phyloP scores from a whole-genome alignment of 2,888 invertebrate genomes.

The Helleia helle region DNA sequence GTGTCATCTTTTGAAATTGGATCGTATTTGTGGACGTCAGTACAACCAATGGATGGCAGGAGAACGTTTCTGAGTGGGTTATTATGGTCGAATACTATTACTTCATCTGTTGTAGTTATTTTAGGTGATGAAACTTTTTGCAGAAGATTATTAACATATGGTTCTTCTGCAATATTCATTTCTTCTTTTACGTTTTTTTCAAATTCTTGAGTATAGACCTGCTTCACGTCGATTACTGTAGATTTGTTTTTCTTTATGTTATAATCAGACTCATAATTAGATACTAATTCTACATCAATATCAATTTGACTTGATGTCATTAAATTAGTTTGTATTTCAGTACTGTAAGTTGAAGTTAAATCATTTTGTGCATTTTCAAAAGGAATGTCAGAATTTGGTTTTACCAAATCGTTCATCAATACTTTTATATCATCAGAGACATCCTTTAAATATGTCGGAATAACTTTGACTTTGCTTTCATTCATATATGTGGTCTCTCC shows the following conservation, averaged over 20 bases:
- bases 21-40: constrained; percentile 37
- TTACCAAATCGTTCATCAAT: constrained; percentile 52
- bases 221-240: constrained; percentile 12
- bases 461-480: constrained; percentile 40
- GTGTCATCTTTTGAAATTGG: no score
- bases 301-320: constrained; percentile 53
- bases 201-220: not conserved
- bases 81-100: constrained; percentile 43
- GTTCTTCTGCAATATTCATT: not conserved
- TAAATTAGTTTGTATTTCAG: constrained; percentile 47
- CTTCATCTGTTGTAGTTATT: constrained; percentile 15
- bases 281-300: constrained; percentile 27
- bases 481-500: constrained; percentile 38
- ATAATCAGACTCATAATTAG: constrained; percentile 24
- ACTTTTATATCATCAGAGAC: constrained; percentile 47
- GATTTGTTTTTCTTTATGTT: constrained; percentile 19
- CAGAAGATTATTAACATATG: constrained; percentile 4
- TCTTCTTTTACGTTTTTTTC: not conserved
- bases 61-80: constrained; percentile 57
- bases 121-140: constrained; percentile 1
- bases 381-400: constrained; percentile 43
- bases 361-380: constrained; percentile 25
- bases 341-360: constrained; percentile 33
- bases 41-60: constrained; percentile 20
- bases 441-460: constrained; percentile 44